Percentiles rank a stretch among this genome's conserved stretches.
These are phyloP conservation scores for Crossaster papposus DNA, from an alignment of 53 echinoderm and acorn worm genomes.

Conservation along the genomic window DNA sequence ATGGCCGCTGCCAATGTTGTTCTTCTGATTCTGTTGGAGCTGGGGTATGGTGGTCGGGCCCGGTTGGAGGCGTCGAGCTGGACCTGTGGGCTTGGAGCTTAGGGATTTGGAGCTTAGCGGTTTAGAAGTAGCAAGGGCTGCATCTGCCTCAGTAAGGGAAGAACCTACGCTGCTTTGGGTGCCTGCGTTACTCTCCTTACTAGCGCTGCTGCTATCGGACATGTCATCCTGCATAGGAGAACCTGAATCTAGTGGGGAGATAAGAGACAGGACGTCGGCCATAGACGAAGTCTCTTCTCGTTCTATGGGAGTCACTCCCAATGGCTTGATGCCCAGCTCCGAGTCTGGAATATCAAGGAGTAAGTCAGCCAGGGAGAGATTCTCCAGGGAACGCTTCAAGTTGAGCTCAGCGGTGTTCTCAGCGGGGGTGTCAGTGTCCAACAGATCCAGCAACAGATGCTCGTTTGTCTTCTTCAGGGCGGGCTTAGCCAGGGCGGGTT, in stretches of 20 bases:
- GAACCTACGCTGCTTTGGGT: constrained; percentile 73
- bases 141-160: constrained; percentile 79
- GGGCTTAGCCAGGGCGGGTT: constrained; percentile 67
- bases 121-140: constrained; percentile 64
- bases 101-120: constrained; percentile 39
- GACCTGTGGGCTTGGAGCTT: constrained; percentile 38
- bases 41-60: constrained; percentile 40
- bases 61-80: constrained; percentile 44
- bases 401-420: constrained; percentile 40
- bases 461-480: constrained; percentile 68
- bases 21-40: constrained; percentile 51
- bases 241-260: constrained; percentile 81
- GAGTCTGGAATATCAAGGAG: constrained; percentile 48
- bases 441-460: constrained; percentile 80
- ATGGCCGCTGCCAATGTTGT: constrained; percentile 59
- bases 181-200: constrained; percentile 67
- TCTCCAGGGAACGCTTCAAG: constrained; percentile 53
- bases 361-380: constrained; percentile 49
- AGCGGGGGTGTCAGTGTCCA: constrained; percentile 47
- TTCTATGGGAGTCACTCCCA: constrained; percentile 13
- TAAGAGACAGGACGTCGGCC: constrained; percentile 42
- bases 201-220: constrained; percentile 62
- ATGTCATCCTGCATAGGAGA: constrained; percentile 64
- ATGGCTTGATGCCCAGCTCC: constrained; percentile 27
- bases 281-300: constrained; percentile 47